phyloP scores from a whole-genome alignment of 2,113 vertebrate genomes.

The Herpailurus yagouaroundi region DNA sequence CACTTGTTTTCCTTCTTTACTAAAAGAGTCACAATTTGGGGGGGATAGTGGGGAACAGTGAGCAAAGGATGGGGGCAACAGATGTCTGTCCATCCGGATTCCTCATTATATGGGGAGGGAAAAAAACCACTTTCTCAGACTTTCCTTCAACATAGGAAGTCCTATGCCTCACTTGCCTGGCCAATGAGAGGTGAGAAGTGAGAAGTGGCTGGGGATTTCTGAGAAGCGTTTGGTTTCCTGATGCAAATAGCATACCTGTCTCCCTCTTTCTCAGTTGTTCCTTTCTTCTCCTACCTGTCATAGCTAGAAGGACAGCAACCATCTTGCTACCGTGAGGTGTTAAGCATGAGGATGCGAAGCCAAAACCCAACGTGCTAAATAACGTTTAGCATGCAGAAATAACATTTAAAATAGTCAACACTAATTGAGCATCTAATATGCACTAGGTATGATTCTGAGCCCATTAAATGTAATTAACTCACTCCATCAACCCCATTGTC shows the following conservation, averaged over 20 bases:
- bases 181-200: neutral
- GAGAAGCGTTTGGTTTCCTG: neutral
- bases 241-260: neutral
- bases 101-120: neutral
- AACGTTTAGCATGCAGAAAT: neutral
- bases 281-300: neutral
- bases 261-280: neutral
- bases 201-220: neutral
- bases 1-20: neutral
- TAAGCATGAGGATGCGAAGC: neutral
- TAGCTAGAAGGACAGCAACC: neutral
- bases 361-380: neutral
- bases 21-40: neutral
- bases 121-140: neutral
- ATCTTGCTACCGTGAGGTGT: neutral
- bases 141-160: neutral
- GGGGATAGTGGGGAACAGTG: neutral
- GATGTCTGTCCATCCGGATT: neutral
- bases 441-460: neutral
- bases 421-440: neutral
- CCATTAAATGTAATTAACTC: neutral
- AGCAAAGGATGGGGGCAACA: neutral
- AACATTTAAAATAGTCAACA: neutral
- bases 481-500: neutral
- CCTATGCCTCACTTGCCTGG: neutral